These are phyloP conservation scores for Hyperoplus immaculatus DNA, from an alignment of 2,797 vertebrate species.

Conservation along the genomic window DNA sequence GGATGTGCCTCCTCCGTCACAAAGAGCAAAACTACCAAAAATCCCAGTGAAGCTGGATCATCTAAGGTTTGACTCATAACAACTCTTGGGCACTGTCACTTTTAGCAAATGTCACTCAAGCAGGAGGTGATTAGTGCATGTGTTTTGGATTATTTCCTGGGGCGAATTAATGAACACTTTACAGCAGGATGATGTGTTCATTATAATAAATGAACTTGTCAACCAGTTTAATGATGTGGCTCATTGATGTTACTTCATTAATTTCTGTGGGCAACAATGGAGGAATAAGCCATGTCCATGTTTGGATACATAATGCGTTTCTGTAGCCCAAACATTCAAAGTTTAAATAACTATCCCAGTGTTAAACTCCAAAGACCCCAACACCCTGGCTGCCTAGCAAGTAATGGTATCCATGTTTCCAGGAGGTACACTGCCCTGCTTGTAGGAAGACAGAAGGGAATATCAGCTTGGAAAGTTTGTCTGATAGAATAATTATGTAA, in stretches of 20 bases:
- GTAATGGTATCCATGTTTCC: not conserved
- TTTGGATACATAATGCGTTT: not conserved
- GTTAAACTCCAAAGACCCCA: not conserved
- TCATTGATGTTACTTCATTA: no score
- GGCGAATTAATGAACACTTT: not conserved
- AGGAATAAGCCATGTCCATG: not conserved
- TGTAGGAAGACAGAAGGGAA: slow-evolving; percentile 50
- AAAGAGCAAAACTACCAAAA: not conserved
- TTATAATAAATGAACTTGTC: no score
- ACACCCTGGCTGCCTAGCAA: not conserved
- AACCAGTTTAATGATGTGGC: not conserved
- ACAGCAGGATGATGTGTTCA: not conserved
- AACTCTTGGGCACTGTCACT: not conserved
- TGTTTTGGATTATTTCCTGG: not conserved
- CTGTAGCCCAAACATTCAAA: not conserved
- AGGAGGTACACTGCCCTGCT: slow-evolving; percentile 29
- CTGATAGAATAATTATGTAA: slow-evolving; percentile 43
- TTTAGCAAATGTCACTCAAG: not conserved
- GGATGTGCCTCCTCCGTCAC: not conserved
- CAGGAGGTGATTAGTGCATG: not conserved
- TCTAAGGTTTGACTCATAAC: slow-evolving; percentile 49
- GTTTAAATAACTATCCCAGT: not conserved
- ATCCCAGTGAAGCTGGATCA: not conserved
- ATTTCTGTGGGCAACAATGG: not conserved
- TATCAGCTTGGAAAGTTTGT: slow-evolving; percentile 34